These are phyloP conservation scores for Philereme vetulata DNA, from an alignment of 2,888 invertebrate species.

Conservation along the genomic window DNA sequence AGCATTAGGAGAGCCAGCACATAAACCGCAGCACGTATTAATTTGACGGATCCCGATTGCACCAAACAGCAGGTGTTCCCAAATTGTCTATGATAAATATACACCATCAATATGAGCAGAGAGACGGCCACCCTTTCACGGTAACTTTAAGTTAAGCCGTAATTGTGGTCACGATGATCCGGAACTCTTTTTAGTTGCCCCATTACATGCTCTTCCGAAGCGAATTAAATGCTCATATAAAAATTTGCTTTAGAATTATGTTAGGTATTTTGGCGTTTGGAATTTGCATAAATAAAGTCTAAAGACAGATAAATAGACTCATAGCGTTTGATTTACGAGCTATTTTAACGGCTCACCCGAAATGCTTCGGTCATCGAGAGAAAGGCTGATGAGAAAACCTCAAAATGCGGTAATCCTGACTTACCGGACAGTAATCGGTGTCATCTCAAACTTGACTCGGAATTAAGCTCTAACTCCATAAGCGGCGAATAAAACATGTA, in stretches of 20 bases:
- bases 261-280: conserved; percentile 3
- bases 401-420: conserved; percentile 56
- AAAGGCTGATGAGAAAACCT: conserved; percentile 49
- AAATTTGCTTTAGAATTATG: not conserved
- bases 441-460: conserved; percentile 49
- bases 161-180: conserved; percentile 64
- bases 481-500: conserved; percentile 53
- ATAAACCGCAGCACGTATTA: conserved; percentile 50
- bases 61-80: conserved; percentile 77
- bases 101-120: conserved; percentile 68
- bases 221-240: conserved; percentile 20
- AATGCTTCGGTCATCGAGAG: conserved; percentile 37
- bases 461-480: conserved; percentile 60
- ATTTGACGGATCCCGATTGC: conserved; percentile 61
- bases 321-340: conserved; percentile 19
- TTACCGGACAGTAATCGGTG: conserved; percentile 58
- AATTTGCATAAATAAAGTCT: conserved; percentile 40
- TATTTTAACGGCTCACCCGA: conserved; percentile 14
- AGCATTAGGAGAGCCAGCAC: conserved; percentile 17
- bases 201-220: conserved; percentile 43
- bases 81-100: conserved; percentile 77
- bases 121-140: conserved; percentile 63
- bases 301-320: conserved; percentile 35
- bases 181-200: conserved; percentile 47
- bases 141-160: conserved; percentile 59